Evolutionary conservation across 1,140 invertebrate species (phyloP), one percentile per base, ranked within the genome.

Genomic region (Vanessa atalanta): DNA sequence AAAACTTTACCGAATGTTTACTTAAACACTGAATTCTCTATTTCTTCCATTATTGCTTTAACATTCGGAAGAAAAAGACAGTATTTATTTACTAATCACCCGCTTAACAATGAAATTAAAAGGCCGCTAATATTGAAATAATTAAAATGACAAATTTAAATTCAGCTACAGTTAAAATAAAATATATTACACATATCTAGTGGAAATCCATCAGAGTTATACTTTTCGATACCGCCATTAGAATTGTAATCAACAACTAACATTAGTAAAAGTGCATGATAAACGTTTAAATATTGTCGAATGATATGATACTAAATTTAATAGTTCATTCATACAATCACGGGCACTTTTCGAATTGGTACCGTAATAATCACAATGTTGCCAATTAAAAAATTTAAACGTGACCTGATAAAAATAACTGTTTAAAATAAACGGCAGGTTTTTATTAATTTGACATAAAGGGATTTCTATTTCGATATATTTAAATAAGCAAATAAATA

Each of bases 281-380:
- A 64, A 47, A 65, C 11, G 7, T 65, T n/a, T 65, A 65, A 65
- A 65, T 65, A 65, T 65, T 48, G 63, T 65, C 63, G 37, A 65
- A 65, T 65, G 63, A 65, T 65, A 65, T 65, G 63, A 67, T 48
- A 65, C 57, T 37, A 61, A 12, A 23, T 57, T 23, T 57, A 57
- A 57, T 23, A 13, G 20, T 57, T 15, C 26, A n/a, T 61, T 2
- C 57, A 31, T 37, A 61, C 57, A 37, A 61, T n/a, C 14, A 26
- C 14, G 31, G 23, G 1, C 14, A 31, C 31, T 61, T 31, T 61
- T 51, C 4, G 43, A 31, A 7, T 37, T 61, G 57, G 31, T 61
- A 31, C 14, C 57, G 31, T 31, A 20, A 23, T 57, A 57, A 26
- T 57, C 55, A 57, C 20, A 57, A 26, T 57, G 23, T 57, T 61